phyloP scores from a whole-genome alignment of 2,113 vertebrate species.

The Xiphophorus maculatus region DNA sequence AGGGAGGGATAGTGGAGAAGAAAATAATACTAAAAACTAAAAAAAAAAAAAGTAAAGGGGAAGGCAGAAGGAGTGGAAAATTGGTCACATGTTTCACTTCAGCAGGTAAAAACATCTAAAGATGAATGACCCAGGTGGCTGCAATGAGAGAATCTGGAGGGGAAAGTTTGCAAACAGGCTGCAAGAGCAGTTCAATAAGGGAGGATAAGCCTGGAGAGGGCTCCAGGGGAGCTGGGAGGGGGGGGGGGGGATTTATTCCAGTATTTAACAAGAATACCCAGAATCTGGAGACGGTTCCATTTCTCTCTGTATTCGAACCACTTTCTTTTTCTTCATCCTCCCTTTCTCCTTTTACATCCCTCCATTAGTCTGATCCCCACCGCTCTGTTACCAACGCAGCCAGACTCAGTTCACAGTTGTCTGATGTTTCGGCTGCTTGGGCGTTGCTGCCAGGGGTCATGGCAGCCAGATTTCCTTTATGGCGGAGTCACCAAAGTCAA shows the following conservation, averaged over 20 bases:
- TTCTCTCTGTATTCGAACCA: constrained; percentile 32
- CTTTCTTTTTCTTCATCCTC: constrained; percentile 37
- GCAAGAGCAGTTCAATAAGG: constrained; percentile 42
- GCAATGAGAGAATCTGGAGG: constrained; percentile 22
- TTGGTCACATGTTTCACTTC: constrained; percentile 8
- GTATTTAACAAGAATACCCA: constrained; percentile 62
- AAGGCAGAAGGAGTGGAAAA: constrained; percentile 14
- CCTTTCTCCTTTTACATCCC: constrained; percentile 24
- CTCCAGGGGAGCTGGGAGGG: constrained; percentile 26
- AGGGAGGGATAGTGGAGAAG: constrained; percentile 40
- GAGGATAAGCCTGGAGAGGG: constrained; percentile 31
- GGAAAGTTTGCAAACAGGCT: constrained; percentile 64
- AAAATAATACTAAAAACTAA: constrained; percentile 65
- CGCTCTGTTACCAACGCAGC: constrained; percentile 19
- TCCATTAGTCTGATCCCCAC: constrained; percentile 25
- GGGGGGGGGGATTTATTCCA: constrained; percentile 61
- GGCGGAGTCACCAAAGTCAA: constrained; percentile 76
- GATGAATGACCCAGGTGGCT: constrained; percentile 13
- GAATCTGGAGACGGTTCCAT: constrained; percentile 72
- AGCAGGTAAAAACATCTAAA: constrained; percentile 31
- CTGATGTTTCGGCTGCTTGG: constrained; percentile 63
- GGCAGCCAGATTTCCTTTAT: constrained; percentile 74
- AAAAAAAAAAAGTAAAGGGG: constrained; percentile 16
- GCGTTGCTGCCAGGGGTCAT: constrained; percentile 67
- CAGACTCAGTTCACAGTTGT: constrained; percentile 35